Evolutionary conservation across 2,888 invertebrate species (phyloP).

Genomic region (Griposia aprilina): DNA sequence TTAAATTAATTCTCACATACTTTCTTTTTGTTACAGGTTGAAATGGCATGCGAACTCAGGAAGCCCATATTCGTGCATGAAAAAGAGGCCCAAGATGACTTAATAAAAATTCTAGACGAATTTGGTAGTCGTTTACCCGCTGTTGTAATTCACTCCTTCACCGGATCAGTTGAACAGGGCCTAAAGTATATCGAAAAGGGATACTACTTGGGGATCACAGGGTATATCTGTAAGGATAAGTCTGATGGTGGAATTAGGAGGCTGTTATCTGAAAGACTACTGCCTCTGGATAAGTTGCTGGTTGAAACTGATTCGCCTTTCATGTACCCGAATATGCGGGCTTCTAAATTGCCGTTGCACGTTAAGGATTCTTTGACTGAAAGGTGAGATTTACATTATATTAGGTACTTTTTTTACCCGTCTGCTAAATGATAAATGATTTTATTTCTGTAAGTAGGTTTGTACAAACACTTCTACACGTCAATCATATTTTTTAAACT

Average conservation of each 20-base stretch:
- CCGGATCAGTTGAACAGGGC: constrained; percentile 96
- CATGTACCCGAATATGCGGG: constrained; percentile 98
- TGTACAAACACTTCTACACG: too few relatives aligned
- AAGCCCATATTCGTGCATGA: constrained; percentile 98
- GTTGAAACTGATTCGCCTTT: constrained; percentile 98
- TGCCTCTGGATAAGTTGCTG: constrained; percentile 96
- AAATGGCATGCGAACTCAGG: constrained; percentile 95
- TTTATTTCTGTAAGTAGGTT: too few relatives aligned
- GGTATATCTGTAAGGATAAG: constrained; percentile 97
- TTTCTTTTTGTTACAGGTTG: constrained; percentile 89
- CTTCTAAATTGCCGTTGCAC: constrained; percentile 96
- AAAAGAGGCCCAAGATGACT: constrained; percentile 96
- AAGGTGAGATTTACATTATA: constrained; percentile 86
- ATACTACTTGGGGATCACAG: constrained; percentile 94
- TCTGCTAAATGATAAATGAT: too few relatives aligned
- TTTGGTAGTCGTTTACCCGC: constrained; percentile 92
- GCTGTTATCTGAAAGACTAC: constrained; percentile 94
- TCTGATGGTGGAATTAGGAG: constrained; percentile 97
- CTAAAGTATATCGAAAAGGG: constrained; percentile 94
- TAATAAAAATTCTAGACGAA: constrained; percentile 93
- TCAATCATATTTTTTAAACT: too few relatives aligned
- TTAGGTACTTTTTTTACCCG: not conserved
- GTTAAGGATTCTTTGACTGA: constrained; percentile 97
- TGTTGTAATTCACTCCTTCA: constrained; percentile 97
- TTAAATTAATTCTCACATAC: constrained; percentile 7